A percentile compares a stretch with the other conserved stretches of the same genome.
Conservation (phyloP, 2,797 vertebrate species). For the Anabas testudineus region DNA sequence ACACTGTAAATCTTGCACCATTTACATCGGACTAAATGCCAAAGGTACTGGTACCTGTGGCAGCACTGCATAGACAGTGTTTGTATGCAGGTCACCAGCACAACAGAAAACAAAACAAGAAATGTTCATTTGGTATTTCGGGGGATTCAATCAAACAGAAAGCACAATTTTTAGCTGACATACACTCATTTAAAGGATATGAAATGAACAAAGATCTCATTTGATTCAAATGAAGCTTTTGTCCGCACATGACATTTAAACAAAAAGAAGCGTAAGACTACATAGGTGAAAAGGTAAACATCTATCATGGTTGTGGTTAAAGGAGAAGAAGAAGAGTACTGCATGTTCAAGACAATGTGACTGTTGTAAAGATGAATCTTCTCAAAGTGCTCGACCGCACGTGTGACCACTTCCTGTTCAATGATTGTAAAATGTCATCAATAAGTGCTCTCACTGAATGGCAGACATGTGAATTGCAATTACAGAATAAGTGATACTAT, state of each 20-base stretch:
- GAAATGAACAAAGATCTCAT: conserved; percentile 2
- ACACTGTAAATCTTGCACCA: conserved; percentile 14
- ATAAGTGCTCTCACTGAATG: conserved; percentile 22
- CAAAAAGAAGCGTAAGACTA: conserved; percentile 7
- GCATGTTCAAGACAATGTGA: conserved; percentile 17
- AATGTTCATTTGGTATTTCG: conserved; percentile 5
- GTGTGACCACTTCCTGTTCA: conserved; percentile 34
- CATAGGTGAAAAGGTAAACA: no score
- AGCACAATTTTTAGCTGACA: conserved; percentile 34
- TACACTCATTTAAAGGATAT: neutral
- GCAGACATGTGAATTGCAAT: conserved; percentile 26
- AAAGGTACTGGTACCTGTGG: conserved; percentile 3
- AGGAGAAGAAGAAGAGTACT: neutral
- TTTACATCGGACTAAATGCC: conserved; percentile 16
- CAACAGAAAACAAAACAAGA: conserved; percentile 10
- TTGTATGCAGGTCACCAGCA: conserved; percentile 1
- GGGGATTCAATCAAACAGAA: conserved; percentile 26
- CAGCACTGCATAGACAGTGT: conserved; percentile 7
- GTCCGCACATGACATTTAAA: neutral
- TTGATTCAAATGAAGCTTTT: neutral
- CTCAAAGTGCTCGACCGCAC: conserved; percentile 43
- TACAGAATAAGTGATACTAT: conserved; percentile 3
- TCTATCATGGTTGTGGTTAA: conserved; percentile 6
- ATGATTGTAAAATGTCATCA: conserved; percentile 8
- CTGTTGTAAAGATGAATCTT: conserved; percentile 20